Percentiles rank a stretch among this genome's conserved stretches.
Conservation (phyloP, 2,888 invertebrate species). For the Choreutis nemorana region DNA sequence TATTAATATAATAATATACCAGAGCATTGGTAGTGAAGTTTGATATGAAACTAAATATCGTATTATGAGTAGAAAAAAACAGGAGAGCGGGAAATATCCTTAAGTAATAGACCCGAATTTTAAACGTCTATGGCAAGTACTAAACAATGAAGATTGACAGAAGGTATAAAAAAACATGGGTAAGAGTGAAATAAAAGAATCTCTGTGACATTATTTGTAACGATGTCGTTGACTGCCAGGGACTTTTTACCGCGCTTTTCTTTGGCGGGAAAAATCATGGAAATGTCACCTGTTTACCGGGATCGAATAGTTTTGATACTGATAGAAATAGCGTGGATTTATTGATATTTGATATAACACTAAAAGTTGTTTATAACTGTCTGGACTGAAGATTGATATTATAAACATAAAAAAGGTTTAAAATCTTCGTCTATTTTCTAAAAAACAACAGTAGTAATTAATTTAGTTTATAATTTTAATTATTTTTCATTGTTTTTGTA, state of each 20-base stretch:
- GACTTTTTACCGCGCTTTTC: constrained; percentile 17
- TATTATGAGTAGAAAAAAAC: neutral
- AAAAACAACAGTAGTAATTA: too few relatives aligned
- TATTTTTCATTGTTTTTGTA: too few relatives aligned
- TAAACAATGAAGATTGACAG: constrained; percentile 36
- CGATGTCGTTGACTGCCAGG: constrained; percentile 23
- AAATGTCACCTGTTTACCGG: constrained; percentile 29
- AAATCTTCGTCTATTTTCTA: too few relatives aligned
- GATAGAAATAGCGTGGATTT: constrained; percentile 2
- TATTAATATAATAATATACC: too few relatives aligned
- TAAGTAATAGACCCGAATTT: too few relatives aligned
- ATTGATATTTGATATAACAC: too few relatives aligned
- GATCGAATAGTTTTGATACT: constrained; percentile 24
- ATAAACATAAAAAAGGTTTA: too few relatives aligned
- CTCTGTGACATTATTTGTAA: constrained; percentile 21
- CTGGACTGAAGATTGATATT: too few relatives aligned
- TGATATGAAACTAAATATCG: neutral
- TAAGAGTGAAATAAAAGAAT: constrained; percentile 32
- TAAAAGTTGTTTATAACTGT: too few relatives aligned
- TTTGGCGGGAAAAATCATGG: constrained; percentile 22
- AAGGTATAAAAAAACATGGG: constrained; percentile 13
- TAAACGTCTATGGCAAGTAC: constrained; percentile 19
- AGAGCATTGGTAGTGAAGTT: constrained; percentile 3
- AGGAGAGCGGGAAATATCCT: constrained; percentile 6
- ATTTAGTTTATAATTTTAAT: too few relatives aligned